A percentile compares a stretch with the other conserved stretches of the same genome.
These are phyloP conservation scores for Drosophila miranda DNA, from an alignment of 1,140 invertebrate species.

Conservation along the genomic window DNA sequence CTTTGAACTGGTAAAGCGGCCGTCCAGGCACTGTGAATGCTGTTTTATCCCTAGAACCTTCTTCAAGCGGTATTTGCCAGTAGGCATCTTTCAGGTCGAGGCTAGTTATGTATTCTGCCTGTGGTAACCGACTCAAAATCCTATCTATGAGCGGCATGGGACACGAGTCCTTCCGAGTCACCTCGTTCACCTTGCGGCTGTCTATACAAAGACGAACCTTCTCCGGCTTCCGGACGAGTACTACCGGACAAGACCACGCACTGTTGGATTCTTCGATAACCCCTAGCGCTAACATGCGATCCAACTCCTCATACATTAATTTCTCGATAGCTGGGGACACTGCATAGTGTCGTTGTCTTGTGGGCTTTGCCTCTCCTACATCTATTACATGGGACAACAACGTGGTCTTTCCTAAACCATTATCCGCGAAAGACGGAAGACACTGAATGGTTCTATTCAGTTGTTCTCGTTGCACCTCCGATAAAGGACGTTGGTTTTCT, in stretches of 20 bases:
- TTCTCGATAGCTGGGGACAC: slow-evolving; percentile 5
- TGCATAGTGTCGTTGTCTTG: background rate
- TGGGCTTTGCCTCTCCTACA: background rate
- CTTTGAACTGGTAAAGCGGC: no score
- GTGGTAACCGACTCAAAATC: background rate
- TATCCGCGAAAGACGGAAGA: background rate
- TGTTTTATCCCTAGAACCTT: no score
- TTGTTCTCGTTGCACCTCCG: background rate
- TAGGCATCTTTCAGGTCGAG: background rate
- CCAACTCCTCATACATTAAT: background rate
- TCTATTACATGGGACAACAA: no score
- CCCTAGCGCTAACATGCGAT: slow-evolving; percentile 1
- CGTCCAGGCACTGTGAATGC: no score
- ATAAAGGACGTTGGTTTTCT: background rate
- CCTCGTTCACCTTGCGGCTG: background rate
- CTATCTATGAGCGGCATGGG: slow-evolving; percentile 2
- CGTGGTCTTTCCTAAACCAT: slow-evolving; percentile 5
- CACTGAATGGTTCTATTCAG: background rate
- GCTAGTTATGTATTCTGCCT: slow-evolving; percentile 7
- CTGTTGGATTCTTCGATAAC: background rate
- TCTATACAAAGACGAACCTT: no score
- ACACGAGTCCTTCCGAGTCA: background rate
- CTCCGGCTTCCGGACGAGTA: no score
- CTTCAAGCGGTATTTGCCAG: no score
- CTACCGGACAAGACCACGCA: no score